These are phyloP conservation scores for Neolamprologus devosi DNA, from an alignment of 2,113 vertebrate species.

Conservation along the genomic window DNA sequence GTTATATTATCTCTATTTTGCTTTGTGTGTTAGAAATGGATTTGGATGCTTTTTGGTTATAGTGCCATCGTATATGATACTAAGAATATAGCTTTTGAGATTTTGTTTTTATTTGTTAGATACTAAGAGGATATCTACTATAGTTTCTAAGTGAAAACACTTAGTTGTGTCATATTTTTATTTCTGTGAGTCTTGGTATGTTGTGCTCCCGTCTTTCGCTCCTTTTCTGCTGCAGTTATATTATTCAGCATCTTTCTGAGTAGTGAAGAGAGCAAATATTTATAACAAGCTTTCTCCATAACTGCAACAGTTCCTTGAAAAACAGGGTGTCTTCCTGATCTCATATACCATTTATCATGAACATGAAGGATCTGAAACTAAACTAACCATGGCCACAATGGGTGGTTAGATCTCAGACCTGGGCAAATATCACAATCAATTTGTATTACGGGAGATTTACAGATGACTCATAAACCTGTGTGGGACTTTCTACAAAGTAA, in stretches of 20 bases:
- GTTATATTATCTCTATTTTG: not conserved
- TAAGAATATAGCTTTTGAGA: not conserved
- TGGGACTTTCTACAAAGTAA: not conserved
- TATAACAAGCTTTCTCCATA: not conserved
- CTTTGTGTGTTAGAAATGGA: not conserved
- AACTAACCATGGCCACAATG: not conserved
- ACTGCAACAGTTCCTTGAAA: not conserved
- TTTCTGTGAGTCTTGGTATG: not conserved
- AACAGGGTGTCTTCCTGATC: not conserved
- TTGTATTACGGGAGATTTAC: not conserved
- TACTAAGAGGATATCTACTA: not conserved
- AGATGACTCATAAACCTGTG: not conserved
- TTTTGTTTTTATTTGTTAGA: not conserved
- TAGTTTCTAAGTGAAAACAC: not conserved
- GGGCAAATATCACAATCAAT: not conserved
- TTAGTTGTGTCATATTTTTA: not conserved
- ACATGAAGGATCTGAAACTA: not conserved
- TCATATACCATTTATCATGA: not conserved
- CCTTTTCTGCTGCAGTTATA: not conserved
- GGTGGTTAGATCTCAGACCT: not conserved
- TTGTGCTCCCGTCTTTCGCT: not conserved
- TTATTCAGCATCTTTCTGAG: not conserved
- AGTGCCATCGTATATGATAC: not conserved
- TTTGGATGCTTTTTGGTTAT: not conserved
- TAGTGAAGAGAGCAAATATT: not conserved